Base-by-base conservation (phyloP, 1,140 invertebrate genomes). In the Hestina assimilis region DNA sequence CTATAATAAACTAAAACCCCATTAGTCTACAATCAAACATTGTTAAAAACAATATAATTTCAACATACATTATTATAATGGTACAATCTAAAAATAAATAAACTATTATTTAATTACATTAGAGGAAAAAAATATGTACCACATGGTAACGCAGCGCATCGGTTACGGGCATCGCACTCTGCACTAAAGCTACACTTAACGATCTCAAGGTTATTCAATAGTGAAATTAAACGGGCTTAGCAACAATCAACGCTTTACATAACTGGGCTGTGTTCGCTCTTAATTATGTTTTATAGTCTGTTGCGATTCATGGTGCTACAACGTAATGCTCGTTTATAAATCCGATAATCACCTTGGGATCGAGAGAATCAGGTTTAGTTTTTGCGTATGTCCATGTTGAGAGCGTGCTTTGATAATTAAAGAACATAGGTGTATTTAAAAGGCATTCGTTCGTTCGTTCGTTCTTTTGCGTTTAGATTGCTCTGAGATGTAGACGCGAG, bases 201-300 rank as follows among this genome's bases (percentile, higher is more conserved):
- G 55, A 66, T 66, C 55, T 52, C 68, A 63, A 68, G 57, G 58
- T 33, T 23, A 29, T 57, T 66, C 55, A 63, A 62, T 63, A 75
- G 61, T 69, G 68, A 68, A 74, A 75, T 72, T 71, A 66, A 73
- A 70, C 67, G 61, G 57, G 69, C 74, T 66, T 79, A 71, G 79
- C 69, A 79, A 82, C 79, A 82, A 71, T 63, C 63, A 51, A 29
- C 64, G 50, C 74, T 80, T 78, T 75, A 66, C 75, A 80, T 76
- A 74, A 75, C 60, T 71, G 61, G 50, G 58, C 66, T 47, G 48
- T 47, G 31, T 28, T 48, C 28, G 51, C 28, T 48, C 66, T 64
- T 69, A 68, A 74, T 74, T 74, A 68, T 65, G 48, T 63, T 66
- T 63, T 56, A 63, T 50, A 61, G 40, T 48, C 42, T 48, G 45